A percentile compares a stretch with the other conserved stretches of the same genome.
Evolutionary conservation across 2,113 vertebrate species (phyloP).

Genomic region (Muntiacus reevesi): DNA sequence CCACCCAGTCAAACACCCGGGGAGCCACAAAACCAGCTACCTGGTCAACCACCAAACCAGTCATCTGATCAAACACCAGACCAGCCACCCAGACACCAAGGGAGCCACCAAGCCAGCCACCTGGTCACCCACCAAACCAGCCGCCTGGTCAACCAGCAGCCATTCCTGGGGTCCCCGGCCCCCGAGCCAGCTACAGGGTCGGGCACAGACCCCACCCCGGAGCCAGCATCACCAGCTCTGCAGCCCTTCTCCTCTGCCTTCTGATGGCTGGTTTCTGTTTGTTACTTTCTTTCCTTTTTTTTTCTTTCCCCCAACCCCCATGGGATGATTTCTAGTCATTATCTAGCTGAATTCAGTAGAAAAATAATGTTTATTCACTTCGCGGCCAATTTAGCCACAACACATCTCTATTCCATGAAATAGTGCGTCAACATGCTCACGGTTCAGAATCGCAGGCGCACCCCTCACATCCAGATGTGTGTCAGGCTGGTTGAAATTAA

Average conservation of each 20-base stretch:
- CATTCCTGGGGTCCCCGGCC: rapidly evolving
- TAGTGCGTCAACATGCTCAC: not conserved
- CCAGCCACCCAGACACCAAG: not conserved
- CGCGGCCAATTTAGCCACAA: constrained; percentile 49
- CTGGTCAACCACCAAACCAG: not conserved
- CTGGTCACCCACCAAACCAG: not conserved
- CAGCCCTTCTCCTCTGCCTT: not conserved
- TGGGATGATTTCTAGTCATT: constrained; percentile 23
- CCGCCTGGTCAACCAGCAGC: not conserved
- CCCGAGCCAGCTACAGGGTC: not conserved
- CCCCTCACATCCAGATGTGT: not conserved
- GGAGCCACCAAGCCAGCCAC: not conserved
- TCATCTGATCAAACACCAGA: rapidly evolving
- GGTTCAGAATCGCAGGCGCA: not conserved
- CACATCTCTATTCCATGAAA: constrained; percentile 27
- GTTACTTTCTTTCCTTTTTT: not conserved
- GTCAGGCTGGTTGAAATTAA: constrained; percentile 26
- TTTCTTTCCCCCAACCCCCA: not conserved
- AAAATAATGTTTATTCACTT: constrained; percentile 50
- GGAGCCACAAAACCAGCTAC: not conserved
- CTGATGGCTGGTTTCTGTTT: not conserved
- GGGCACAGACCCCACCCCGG: not conserved
- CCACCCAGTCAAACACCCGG: not conserved
- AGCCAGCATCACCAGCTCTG: rapidly evolving
- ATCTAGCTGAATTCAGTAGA: constrained; percentile 39